Evolutionary conservation across 1,140 invertebrate species (phyloP), one percentile per base, ranked within the genome.

Genomic region (Pogonognathellus flavescens): DNA sequence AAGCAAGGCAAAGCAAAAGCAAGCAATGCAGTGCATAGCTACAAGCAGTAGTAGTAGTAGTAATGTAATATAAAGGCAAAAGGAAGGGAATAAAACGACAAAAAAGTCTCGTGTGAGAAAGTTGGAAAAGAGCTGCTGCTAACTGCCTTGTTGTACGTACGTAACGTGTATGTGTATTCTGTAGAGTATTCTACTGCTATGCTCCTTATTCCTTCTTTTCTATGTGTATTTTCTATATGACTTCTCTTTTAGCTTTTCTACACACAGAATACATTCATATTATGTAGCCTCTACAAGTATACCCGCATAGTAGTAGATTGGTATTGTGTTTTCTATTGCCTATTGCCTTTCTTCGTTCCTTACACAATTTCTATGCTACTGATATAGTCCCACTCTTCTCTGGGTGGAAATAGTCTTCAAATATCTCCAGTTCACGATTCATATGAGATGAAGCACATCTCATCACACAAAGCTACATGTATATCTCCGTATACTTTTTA

Each of bases 61-160:
- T 60, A 66, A 66, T 41, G 31, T 41, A 41, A 41, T 41, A 41
- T 41, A 41, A 41, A 41, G 31, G 62, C 14, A 22, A 31, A 25
- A 25, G 70, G 31, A 41, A 76, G 70, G 70, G 31, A 76, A 76
- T 76, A 76, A 62, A 62, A 76, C 70, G 70, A 76, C 70, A 76
- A 76, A 76, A 76, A 76, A 76, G 70, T 76, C 70, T 76, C 70
- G 70, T 76, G 70, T 76, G 70, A 76, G 70, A 76, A 76, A 76
- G 70, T 76, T 49, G 25, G 70, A 50, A 50, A 31, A 76, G 25
- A 50, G 70, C 70, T 76, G 70, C 41, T 76, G 70, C 70, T 41
- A 41, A 41, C 31, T 41, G 31, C 31, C 6, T 6, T 57, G 9
- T n/a, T 57, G 53, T 57, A 57, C 53, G 11, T 57, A 57, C n/a